Evolutionary conservation across 2,113 vertebrate species (phyloP), one percentile per base, ranked within the genome.

Genomic region (Apodemus speciosus): DNA sequence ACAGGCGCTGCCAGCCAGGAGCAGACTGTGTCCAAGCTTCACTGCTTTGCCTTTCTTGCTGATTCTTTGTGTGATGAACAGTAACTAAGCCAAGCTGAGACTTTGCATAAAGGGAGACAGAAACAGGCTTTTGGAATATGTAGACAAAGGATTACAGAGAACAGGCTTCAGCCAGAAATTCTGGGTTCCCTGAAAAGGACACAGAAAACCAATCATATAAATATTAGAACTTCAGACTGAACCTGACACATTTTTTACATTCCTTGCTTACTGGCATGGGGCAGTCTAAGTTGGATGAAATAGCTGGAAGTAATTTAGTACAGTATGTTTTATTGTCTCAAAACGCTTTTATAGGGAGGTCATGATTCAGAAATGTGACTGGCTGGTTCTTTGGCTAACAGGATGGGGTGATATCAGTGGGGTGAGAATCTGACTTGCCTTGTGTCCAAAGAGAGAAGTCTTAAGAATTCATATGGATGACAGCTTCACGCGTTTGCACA

Each of bases 341-440:
- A 76, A 92, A 9, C 56, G 68, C 23, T 93, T 94, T 85, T 71
- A 87, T 9, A 27, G 62, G 62, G 51, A 49, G 25, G 18, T 79
- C 66, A 20, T 94, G 77, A 84, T 38, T 64, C 62, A n/a, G n/a
- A 95, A 95, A 68, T 6, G 71, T 25, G 9, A 32, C 4, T 93
- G 51, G 60, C 75, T 95, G 62, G 77, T 51, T 94, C 72, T 95
- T 68, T 80, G 83, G 58, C 92, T 20, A 87, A 51, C 7, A 58
- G 2, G 11, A 68, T 21, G 56, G 43, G 2, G 62, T 35, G 49
- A n/a, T 10, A 89, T 49, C 14, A 53, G 49, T 35, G 25, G 46
- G 46, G 16, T 43, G 90, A 94, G 60, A 90, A 81, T 60, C 49
- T 80, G 53, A 51, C 71, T 73, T 94, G 80, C 18, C 3, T 66